A percentile compares a stretch with the other conserved stretches of the same genome.
phyloP scores from a whole-genome alignment of 2,888 invertebrate species.

The Ypsolopha scabrella region DNA sequence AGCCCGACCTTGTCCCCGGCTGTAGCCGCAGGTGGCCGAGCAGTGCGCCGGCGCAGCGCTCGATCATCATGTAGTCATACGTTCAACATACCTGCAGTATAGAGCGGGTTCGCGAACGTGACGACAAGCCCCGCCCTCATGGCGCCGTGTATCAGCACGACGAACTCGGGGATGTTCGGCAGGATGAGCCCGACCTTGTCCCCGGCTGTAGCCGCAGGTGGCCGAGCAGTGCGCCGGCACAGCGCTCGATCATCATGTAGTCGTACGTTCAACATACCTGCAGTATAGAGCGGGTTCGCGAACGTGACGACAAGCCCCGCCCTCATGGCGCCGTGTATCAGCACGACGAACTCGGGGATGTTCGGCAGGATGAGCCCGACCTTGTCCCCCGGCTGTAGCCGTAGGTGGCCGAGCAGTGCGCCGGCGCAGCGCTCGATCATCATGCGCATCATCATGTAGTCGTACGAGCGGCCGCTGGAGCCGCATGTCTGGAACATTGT shows the following conservation, averaged over 20 bases:
- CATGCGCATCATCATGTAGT: constrained; percentile 71
- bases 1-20: constrained; percentile 74
- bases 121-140: no score
- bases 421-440: constrained; percentile 70
- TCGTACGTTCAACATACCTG: constrained; percentile 45
- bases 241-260: constrained; percentile 63
- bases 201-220: constrained; percentile 67
- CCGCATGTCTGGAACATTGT: constrained; percentile 25
- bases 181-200: constrained; percentile 75
- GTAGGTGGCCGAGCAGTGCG: constrained; percentile 66
- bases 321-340: constrained; percentile 75
- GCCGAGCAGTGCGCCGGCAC: constrained; percentile 68
- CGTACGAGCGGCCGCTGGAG: constrained; percentile 74
- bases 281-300: constrained; percentile 77
- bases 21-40: constrained; percentile 65
- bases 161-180: constrained; percentile 79
- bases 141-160: constrained; percentile 74
- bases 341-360: constrained; percentile 75
- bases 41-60: constrained; percentile 70
- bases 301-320: constrained; percentile 77
- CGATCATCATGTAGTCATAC: constrained; percentile 74
- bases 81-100: no score
- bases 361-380: constrained; percentile 77
- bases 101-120: no score
- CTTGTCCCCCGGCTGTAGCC: constrained; percentile 72